Percentiles rank a stretch among this genome's conserved stretches.
Evolutionary conservation across 64 coral and sea anemone species (phyloP).

Genomic region (Actinia tenebrosa): DNA sequence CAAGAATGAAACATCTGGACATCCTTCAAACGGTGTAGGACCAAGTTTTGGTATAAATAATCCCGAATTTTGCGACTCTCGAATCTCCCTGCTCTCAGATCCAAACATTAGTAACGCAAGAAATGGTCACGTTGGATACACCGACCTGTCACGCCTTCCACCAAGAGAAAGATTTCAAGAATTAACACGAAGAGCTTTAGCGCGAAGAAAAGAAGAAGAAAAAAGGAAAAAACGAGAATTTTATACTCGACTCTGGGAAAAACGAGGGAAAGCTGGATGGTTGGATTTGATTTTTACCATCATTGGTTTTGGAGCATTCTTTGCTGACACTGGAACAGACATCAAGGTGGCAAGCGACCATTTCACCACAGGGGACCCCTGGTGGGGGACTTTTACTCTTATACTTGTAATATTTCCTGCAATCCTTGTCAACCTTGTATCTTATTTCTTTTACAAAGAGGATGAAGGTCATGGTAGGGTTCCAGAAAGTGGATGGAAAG

Average conservation of each 20-base stretch:
- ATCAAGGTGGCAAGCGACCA: constrained; percentile 80
- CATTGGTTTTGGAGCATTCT: constrained; percentile 53
- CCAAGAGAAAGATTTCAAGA: constrained; percentile 45
- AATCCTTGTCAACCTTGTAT: constrained; percentile 59
- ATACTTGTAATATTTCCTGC: constrained; percentile 66
- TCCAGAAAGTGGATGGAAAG: constrained; percentile 64
- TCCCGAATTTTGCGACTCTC: background rate
- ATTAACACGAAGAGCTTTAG: background rate
- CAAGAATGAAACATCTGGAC: background rate
- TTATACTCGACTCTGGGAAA: constrained; percentile 61
- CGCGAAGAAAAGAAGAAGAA: constrained; percentile 39
- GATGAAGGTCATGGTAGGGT: constrained; percentile 26
- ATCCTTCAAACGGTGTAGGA: background rate
- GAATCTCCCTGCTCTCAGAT: background rate
- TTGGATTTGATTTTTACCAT: constrained; percentile 52
- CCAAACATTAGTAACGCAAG: background rate
- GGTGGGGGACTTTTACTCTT: constrained; percentile 57
- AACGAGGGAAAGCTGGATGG: constrained; percentile 74
- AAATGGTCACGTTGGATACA: background rate
- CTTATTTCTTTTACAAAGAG: constrained; percentile 83
- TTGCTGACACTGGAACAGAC: constrained; percentile 67
- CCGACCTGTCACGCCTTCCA: background rate
- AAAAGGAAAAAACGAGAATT: constrained; percentile 32
- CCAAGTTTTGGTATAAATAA: background rate
- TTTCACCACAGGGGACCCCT: constrained; percentile 33